These are phyloP conservation scores for Caenorhabditis inopinata DNA, from an alignment of 1,140 invertebrate species.

Conservation along the genomic window DNA sequence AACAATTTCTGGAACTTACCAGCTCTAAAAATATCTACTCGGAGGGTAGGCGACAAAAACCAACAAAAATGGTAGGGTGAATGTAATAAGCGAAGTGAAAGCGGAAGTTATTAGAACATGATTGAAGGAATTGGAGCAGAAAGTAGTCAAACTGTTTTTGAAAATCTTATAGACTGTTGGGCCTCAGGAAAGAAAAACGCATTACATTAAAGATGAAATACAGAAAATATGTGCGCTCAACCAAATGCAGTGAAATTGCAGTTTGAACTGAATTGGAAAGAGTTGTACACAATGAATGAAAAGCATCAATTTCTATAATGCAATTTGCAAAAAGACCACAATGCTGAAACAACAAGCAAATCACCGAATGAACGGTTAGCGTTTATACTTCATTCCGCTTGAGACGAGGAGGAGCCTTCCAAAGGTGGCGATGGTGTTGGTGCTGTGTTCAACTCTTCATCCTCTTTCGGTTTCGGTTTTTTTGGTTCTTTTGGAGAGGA, in stretches of 20 bases:
- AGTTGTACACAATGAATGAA: no score
- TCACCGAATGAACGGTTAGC: no score
- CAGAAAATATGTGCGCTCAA: no score
- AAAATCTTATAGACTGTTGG: no score
- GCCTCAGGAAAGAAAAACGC: no score
- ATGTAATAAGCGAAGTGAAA: constrained; percentile 2
- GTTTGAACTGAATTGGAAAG: no score
- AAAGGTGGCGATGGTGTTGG: background rate
- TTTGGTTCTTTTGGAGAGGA: background rate
- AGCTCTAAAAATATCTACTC: constrained; percentile 17
- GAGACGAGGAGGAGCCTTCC: background rate
- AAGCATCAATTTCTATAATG: no score
- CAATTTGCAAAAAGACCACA: no score
- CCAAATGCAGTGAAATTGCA: no score
- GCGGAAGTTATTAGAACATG: background rate
- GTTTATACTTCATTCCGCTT: no score
- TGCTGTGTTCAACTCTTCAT: background rate
- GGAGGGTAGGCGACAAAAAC: background rate
- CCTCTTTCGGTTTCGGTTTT: background rate
- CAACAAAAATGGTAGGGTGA: background rate
- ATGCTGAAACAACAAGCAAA: no score
- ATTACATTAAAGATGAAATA: no score
- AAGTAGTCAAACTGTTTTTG: background rate
- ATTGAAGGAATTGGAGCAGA: background rate
- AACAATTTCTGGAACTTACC: background rate